Evolutionary conservation across 2,888 invertebrate species (phyloP).

Genomic region (Eristalis pertinax): DNA sequence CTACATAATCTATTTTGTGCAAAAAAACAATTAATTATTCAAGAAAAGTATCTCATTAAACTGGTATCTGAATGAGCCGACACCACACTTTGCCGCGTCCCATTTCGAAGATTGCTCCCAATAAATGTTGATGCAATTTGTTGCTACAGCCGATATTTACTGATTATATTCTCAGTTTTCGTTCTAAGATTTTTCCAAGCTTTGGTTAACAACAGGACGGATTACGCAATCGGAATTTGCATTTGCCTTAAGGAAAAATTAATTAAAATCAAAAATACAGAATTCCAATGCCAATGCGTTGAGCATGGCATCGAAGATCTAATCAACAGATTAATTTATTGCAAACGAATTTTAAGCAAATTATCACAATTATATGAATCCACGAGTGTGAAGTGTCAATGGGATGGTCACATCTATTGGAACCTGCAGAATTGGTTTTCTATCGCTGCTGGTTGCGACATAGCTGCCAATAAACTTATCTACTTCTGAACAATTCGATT

Average conservation of each 20-base stretch:
- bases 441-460: not conserved
- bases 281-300: conserved; percentile 26
- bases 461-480: not conserved
- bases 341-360: conserved; percentile 21
- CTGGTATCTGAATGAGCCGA: not conserved
- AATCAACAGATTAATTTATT: conserved; percentile 27
- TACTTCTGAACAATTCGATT: not conserved
- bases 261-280: conserved; percentile 17
- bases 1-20: not conserved
- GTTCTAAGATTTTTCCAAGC: not conserved
- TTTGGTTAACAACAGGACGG: not conserved
- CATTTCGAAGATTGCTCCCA: not conserved
- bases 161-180: not conserved
- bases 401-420: conserved; percentile 15
- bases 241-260: conserved; percentile 2
- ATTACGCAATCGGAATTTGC: conserved; percentile 26
- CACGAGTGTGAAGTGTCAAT: conserved; percentile 20
- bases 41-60: not conserved
- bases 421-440: not conserved
- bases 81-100: not conserved
- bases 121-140: not conserved
- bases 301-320: not conserved
- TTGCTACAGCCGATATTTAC: not conserved
- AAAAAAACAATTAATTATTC: not conserved
- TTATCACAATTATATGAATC: conserved; percentile 17